phyloP scores from a whole-genome alignment of 2,888 invertebrate species.

The Gandaritis pyraliata region DNA sequence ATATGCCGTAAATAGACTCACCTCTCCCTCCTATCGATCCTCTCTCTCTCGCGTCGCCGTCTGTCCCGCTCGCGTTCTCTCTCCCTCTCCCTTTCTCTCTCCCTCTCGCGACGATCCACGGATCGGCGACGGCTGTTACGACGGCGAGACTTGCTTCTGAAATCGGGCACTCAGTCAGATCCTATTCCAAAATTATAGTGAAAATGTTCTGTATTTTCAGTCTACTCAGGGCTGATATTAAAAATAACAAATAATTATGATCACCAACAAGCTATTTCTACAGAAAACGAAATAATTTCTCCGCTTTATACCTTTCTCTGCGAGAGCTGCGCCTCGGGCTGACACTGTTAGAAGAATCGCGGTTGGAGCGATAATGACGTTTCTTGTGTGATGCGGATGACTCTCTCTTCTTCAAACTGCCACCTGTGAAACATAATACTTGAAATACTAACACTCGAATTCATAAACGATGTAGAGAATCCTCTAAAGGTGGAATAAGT shows the following conservation, averaged over 20 bases:
- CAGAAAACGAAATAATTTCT: too few species aligned
- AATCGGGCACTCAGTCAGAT: conserved; percentile 9
- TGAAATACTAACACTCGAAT: background rate
- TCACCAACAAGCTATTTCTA: too few species aligned
- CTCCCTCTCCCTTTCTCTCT: conserved; percentile 70
- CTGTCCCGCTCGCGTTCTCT: conserved; percentile 64
- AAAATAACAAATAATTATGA: too few species aligned
- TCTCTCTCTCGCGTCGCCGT: conserved; percentile 62
- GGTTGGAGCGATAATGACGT: conserved; percentile 94
- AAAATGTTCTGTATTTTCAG: too few species aligned
- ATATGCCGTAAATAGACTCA: conserved; percentile 36
- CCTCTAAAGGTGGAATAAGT: too few species aligned
- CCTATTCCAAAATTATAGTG: background rate
- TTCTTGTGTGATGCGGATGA: conserved; percentile 90
- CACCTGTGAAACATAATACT: conserved; percentile 54
- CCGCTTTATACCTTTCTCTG: conserved; percentile 76
- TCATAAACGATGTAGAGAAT: too few species aligned
- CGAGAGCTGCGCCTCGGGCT: conserved; percentile 81
- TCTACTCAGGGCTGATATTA: too few species aligned
- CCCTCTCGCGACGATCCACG: conserved; percentile 74
- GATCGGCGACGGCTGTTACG: conserved; percentile 77
- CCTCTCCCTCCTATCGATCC: conserved; percentile 69
- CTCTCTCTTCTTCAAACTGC: conserved; percentile 87
- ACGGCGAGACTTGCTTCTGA: conserved; percentile 74
- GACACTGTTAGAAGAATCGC: conserved; percentile 89